phyloP scores from a whole-genome alignment of 2,888 invertebrate genomes.

The Apodemia mormo region DNA sequence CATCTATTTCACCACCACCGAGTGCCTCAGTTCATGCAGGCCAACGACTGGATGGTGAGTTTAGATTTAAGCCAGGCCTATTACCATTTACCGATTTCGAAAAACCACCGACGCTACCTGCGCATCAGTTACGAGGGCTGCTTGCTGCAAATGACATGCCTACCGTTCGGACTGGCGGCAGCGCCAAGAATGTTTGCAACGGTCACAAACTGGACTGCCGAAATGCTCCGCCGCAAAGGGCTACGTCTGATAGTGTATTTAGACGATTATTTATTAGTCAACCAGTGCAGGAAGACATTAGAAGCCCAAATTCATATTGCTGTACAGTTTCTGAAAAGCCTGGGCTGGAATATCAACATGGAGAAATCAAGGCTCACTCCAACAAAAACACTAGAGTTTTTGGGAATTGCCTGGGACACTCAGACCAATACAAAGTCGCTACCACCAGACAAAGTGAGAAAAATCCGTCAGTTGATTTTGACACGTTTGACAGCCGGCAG shows the following conservation, averaged over 20 bases:
- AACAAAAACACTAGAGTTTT: conserved; percentile 24
- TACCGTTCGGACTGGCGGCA: conserved; percentile 32
- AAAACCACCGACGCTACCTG: no score
- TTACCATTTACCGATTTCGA: no score
- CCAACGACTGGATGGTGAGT: no score
- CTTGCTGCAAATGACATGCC: conserved; percentile 7
- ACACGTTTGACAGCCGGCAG: neutral
- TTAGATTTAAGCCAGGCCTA: no score
- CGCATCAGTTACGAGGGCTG: no score
- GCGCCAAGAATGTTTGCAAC: conserved; percentile 29
- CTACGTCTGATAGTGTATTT: conserved; percentile 30
- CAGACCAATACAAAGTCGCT: conserved; percentile 25
- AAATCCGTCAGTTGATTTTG: neutral
- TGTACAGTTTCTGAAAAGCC: conserved; percentile 15
- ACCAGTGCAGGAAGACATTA: conserved; percentile 20
- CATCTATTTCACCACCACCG: no score
- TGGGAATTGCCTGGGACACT: conserved; percentile 31
- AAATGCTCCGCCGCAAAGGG: conserved; percentile 23
- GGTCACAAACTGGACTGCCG: conserved; percentile 32
- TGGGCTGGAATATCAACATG: conserved; percentile 21
- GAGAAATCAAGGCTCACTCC: neutral
- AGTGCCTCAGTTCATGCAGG: no score
- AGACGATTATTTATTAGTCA: conserved; percentile 33
- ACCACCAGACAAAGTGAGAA: conserved; percentile 25
- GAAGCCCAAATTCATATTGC: conserved; percentile 19